These are phyloP conservation scores for Aurelia sp. DNA, from an alignment of 30 jellyfish, hydroid and myxozoan species.

Conservation along the genomic window DNA sequence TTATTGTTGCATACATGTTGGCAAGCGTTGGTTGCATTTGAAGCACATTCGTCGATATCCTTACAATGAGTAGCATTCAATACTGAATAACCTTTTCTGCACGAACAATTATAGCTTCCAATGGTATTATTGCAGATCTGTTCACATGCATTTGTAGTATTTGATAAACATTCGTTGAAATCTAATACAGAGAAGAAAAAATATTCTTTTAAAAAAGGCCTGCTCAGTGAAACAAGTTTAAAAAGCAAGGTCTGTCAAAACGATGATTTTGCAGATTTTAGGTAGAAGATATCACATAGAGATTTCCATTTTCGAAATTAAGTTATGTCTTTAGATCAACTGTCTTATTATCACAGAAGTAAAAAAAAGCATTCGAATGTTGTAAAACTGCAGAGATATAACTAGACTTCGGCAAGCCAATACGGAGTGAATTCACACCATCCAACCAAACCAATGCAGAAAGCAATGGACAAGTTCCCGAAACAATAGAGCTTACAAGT, in stretches of 20 bases:
- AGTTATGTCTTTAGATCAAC: too few relatives aligned
- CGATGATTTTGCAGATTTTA: background rate
- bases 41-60: slow-evolving; percentile 45
- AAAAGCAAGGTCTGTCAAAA: too few relatives aligned
- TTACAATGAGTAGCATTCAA: slow-evolving; percentile 12
- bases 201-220: too few relatives aligned
- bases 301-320: background rate
- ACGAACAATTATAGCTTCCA: slow-evolving; percentile 33
- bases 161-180: slow-evolving; percentile 14
- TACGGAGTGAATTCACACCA: too few relatives aligned
- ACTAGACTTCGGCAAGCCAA: too few relatives aligned
- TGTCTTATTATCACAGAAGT: too few relatives aligned
- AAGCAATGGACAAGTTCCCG: too few relatives aligned
- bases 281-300: background rate
- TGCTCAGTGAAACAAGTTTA: too few relatives aligned
- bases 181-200: background rate
- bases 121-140: slow-evolving; percentile 32
- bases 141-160: slow-evolving; percentile 17
- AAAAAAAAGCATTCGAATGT: too few relatives aligned
- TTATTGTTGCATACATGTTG: slow-evolving; percentile 42
- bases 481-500: too few relatives aligned
- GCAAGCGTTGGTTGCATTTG: slow-evolving; percentile 30
- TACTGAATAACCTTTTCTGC: background rate
- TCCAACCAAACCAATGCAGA: too few relatives aligned
- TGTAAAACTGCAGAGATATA: too few relatives aligned